Conservation (phyloP, 2,888 invertebrate genomes). For the Gibbula magus region DNA sequence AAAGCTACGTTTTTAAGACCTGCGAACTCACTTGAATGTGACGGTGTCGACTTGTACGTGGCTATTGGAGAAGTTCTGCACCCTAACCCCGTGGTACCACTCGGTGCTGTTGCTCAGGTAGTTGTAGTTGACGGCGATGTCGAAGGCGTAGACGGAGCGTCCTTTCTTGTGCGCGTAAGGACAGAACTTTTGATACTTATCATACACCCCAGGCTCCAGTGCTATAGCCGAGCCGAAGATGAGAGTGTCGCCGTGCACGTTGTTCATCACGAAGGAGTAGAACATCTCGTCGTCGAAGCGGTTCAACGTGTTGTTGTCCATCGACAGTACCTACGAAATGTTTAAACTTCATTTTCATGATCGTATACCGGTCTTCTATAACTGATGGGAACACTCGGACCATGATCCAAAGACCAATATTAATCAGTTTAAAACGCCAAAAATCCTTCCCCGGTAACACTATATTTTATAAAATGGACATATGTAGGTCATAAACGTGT, state of each 20-base stretch:
- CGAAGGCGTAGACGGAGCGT: constrained; percentile 55
- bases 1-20: neutral
- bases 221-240: constrained; percentile 70
- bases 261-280: constrained; percentile 65
- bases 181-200: constrained; percentile 44
- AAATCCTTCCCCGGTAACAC: no score
- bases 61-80: constrained; percentile 48
- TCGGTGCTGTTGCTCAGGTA: constrained; percentile 61
- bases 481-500: no score
- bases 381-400: no score
- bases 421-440: no score
- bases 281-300: constrained; percentile 51
- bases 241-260: constrained; percentile 62
- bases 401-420: no score
- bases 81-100: constrained; percentile 63
- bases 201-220: constrained; percentile 56
- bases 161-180: constrained; percentile 67
- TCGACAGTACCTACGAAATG: constrained; percentile 39
- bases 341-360: no score
- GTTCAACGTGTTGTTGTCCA: constrained; percentile 45
- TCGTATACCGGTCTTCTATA: no score
- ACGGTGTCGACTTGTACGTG: constrained; percentile 52
- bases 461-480: no score
- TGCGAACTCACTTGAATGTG: constrained; percentile 55
- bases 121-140: constrained; percentile 65